phyloP scores from a whole-genome alignment of 2,888 invertebrate genomes.

The Chesias legatella region DNA sequence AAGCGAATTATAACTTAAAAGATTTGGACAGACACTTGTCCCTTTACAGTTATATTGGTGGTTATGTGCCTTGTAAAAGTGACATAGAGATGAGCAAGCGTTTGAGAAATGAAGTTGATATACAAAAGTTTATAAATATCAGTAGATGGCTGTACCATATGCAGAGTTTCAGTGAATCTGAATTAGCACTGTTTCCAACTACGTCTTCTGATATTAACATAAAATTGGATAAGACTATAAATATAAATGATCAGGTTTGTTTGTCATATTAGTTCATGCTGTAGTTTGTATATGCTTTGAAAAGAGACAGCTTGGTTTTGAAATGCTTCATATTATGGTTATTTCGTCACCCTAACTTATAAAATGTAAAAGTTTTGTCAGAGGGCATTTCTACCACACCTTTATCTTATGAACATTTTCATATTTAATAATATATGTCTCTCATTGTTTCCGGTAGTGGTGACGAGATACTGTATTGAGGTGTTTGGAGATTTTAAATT shows the following conservation, averaged over 20 bases:
- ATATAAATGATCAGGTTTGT: conserved; percentile 59
- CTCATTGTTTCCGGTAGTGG: conserved; percentile 68
- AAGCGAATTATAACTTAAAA: conserved; percentile 45
- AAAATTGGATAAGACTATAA: conserved; percentile 40
- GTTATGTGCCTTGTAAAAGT: conserved; percentile 74
- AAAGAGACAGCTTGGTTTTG: no score
- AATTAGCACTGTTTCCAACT: conserved; percentile 66
- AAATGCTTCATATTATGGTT: conserved; percentile 60
- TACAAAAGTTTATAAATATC: conserved; percentile 67
- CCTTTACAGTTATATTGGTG: conserved; percentile 79
- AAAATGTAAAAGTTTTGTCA: no score
- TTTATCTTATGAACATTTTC: not conserved
- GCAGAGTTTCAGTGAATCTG: conserved; percentile 77
- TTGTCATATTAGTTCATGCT: conserved; percentile 22
- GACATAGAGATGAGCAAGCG: conserved; percentile 66
- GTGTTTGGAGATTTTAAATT: conserved; percentile 25
- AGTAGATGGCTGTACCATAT: conserved; percentile 83
- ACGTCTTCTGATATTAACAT: conserved; percentile 39
- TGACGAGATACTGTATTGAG: conserved; percentile 60
- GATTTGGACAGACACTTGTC: conserved; percentile 69
- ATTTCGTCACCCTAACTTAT: conserved; percentile 48
- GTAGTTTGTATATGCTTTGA: conserved; percentile 20
- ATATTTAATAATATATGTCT: conserved; percentile 22
- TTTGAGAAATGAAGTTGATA: conserved; percentile 49
- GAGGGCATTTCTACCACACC: no score